Percentiles rank a stretch among this genome's conserved stretches.
Conservation (phyloP, 2,888 invertebrate genomes). For the Lydus trimaculatus region DNA sequence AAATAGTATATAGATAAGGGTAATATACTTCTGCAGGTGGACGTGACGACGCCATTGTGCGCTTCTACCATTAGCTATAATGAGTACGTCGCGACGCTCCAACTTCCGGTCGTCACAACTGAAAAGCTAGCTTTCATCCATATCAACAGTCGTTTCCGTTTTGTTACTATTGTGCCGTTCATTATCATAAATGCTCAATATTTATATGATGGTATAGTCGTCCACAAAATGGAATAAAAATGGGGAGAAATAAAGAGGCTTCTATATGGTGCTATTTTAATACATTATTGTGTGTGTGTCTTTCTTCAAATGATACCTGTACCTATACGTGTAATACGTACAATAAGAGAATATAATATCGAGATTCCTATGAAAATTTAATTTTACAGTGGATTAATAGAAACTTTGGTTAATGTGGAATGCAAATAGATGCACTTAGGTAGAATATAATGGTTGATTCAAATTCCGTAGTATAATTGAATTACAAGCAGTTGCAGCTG, state of each 20-base stretch:
- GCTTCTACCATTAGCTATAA: conserved; percentile 46
- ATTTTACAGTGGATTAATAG: background rate
- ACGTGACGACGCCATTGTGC: conserved; percentile 38
- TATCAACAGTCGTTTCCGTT: conserved; percentile 46
- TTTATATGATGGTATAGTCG: conserved; percentile 22
- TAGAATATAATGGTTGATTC: background rate
- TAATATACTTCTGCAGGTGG: conserved; percentile 20
- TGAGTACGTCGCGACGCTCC: conserved; percentile 47
- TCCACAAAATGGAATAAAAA: too few species aligned
- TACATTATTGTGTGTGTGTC: too few species aligned
- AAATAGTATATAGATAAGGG: background rate
- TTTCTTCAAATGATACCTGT: conserved; percentile 20
- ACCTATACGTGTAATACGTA: background rate
- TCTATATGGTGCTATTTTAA: too few species aligned
- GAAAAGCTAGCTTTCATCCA: conserved; percentile 51
- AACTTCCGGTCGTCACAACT: conserved; percentile 51
- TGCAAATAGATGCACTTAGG: conserved; percentile 6
- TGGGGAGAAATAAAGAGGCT: too few species aligned
- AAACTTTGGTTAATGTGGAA: background rate
- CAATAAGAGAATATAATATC: background rate
- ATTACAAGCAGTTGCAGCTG: conserved; percentile 8
- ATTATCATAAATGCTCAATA: conserved; percentile 39
- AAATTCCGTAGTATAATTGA: background rate
- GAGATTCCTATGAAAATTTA: background rate
- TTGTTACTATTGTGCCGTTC: conserved; percentile 45